A percentile compares a stretch with the other conserved stretches of the same genome.
Conservation (phyloP, 2,797 vertebrate genomes). For the Melanotaenia nigrans region DNA sequence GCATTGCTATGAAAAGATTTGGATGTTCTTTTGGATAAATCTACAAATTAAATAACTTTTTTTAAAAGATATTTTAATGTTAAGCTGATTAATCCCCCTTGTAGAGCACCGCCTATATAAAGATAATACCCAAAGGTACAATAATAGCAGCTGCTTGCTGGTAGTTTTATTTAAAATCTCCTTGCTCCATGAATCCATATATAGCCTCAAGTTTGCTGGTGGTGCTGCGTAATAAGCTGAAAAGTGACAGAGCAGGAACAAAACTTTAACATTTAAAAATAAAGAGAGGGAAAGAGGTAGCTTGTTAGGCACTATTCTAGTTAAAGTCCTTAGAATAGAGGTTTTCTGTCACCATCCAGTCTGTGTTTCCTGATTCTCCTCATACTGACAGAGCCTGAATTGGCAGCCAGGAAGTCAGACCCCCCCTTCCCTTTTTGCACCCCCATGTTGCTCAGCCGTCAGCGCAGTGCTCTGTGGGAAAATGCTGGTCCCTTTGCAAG, state of each 20-base stretch:
- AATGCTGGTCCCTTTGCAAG: conserved; percentile 53
- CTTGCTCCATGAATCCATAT: neutral
- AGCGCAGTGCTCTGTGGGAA: conserved; percentile 66
- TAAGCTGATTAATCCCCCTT: neutral
- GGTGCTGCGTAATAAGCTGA: neutral
- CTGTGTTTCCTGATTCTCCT: conserved; percentile 56
- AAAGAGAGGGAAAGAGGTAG: neutral
- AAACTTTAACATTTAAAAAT: conserved; percentile 2
- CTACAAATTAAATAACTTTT: neutral
- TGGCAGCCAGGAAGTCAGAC: conserved; percentile 76
- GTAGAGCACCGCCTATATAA: neutral
- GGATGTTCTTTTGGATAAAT: neutral
- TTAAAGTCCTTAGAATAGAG: conserved; percentile 13
- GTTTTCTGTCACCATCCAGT: conserved; percentile 44
- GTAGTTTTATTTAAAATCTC: neutral
- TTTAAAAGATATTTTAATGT: neutral
- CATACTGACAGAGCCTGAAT: conserved; percentile 40
- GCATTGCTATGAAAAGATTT: neutral
- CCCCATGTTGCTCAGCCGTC: conserved; percentile 60
- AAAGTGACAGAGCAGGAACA: neutral
- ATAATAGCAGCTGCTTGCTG: neutral
- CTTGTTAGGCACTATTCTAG: neutral
- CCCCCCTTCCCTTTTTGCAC: conserved; percentile 37
- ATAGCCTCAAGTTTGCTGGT: neutral
- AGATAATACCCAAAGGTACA: neutral